These are phyloP conservation scores for Circaetus gallicus DNA, from an alignment of 2,113 vertebrate species.

Conservation along the genomic window DNA sequence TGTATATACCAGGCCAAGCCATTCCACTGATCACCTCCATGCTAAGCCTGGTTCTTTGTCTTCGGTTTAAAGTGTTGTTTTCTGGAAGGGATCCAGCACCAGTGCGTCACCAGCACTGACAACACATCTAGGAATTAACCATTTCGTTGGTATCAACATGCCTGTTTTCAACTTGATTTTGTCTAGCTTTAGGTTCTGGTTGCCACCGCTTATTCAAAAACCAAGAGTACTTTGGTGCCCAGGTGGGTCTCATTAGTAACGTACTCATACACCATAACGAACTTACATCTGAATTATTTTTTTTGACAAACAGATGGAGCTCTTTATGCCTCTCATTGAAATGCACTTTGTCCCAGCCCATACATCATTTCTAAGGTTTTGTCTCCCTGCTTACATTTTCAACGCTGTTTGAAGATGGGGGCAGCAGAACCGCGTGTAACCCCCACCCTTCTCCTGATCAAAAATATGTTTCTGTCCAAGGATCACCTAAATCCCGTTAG, in stretches of 20 bases:
- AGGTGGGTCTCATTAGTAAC: background rate
- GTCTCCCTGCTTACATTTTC: background rate
- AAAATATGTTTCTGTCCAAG: background rate
- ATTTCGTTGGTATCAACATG: background rate
- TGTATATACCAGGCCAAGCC: slow-evolving; percentile 37
- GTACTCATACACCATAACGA: rapidly evolving
- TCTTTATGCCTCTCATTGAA: background rate
- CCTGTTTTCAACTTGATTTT: background rate
- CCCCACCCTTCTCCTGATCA: background rate
- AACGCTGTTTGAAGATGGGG: background rate
- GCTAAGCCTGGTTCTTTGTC: slow-evolving; percentile 48
- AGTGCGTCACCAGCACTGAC: slow-evolving; percentile 12
- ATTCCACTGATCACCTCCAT: slow-evolving; percentile 42
- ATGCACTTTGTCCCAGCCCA: background rate
- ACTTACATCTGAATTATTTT: background rate
- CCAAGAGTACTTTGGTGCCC: background rate
- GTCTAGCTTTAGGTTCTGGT: background rate
- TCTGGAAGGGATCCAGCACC: slow-evolving; percentile 53
- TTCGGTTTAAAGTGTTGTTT: slow-evolving; percentile 15
- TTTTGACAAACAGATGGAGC: background rate
- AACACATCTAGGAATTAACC: slow-evolving; percentile 46
- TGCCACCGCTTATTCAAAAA: background rate
- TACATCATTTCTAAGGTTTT: background rate
- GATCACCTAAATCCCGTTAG: background rate
- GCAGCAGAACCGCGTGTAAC: background rate